phyloP scores from a whole-genome alignment of 30 jellyfish, hydroid and myxozoan species.

The Phacellophora camtschatica region DNA sequence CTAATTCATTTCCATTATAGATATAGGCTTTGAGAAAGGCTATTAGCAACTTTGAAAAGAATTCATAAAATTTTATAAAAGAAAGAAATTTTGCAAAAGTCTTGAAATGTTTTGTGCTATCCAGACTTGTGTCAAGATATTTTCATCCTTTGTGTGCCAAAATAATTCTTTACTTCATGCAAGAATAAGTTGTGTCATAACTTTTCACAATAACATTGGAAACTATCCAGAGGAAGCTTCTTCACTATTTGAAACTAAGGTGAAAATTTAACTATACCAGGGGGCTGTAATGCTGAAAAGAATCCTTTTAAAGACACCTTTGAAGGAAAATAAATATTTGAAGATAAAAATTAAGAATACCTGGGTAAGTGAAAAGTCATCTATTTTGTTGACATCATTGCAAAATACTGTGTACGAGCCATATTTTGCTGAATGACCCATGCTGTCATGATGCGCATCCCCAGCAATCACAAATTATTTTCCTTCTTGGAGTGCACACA shows the following conservation, averaged over 20 bases:
- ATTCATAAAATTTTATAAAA: not conserved
- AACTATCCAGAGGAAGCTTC: too few relatives aligned
- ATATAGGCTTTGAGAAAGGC: not conserved
- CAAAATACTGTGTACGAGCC: not conserved
- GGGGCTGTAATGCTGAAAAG: too few relatives aligned
- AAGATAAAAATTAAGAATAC: not conserved
- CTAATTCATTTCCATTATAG: not conserved
- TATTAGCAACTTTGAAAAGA: not conserved
- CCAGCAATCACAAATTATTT: slow-evolving; percentile 22
- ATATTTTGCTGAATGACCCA: slow-evolving; percentile 31
- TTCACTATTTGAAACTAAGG: too few relatives aligned
- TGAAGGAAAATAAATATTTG: too few relatives aligned
- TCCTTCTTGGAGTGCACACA: not conserved
- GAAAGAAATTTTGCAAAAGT: not conserved
- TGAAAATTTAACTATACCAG: too few relatives aligned
- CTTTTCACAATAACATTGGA: too few relatives aligned
- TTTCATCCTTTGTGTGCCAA: not conserved
- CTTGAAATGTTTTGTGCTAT: too few relatives aligned
- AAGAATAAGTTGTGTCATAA: too few relatives aligned
- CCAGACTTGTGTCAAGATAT: not conserved
- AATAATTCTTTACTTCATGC: too few relatives aligned
- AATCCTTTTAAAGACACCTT: too few relatives aligned
- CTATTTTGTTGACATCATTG: not conserved
- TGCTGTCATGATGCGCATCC: slow-evolving; percentile 37
- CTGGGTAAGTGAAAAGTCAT: slow-evolving; percentile 7